These are phyloP conservation scores for Campaea margaritaria DNA, from an alignment of 2,888 invertebrate species.

Conservation along the genomic window DNA sequence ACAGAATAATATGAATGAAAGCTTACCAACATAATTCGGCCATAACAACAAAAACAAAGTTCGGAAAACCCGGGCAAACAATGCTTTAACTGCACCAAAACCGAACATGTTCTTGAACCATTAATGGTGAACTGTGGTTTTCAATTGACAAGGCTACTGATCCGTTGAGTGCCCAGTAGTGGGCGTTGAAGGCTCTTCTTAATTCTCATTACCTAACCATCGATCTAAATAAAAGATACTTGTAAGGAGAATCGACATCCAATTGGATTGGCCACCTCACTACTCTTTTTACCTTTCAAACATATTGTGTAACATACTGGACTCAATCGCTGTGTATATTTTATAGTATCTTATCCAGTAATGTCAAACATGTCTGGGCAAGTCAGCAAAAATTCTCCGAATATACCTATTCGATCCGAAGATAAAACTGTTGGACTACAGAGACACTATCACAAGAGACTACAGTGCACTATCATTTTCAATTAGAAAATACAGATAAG, in stretches of 20 bases:
- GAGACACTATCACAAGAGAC: no score
- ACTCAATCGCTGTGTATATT: no score
- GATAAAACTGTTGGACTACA: conserved; percentile 2
- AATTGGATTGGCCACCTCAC: no score
- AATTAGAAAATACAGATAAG: conserved; percentile 23
- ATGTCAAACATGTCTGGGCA: no score
- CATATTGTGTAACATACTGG: no score
- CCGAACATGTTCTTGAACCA: conserved; percentile 53
- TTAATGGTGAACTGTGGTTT: conserved; percentile 48
- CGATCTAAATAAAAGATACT: background rate
- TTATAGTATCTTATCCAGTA: no score
- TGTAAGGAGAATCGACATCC: background rate
- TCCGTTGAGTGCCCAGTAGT: conserved; percentile 37
- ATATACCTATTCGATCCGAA: no score
- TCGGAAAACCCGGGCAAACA: conserved; percentile 42
- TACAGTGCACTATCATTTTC: conserved; percentile 19
- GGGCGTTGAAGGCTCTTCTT: conserved; percentile 55
- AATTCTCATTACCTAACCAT: conserved; percentile 7
- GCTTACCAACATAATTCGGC: conserved; percentile 54
- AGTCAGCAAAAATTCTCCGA: no score
- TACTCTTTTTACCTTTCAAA: no score
- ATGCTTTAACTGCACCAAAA: conserved; percentile 40
- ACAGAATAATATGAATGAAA: conserved; percentile 19
- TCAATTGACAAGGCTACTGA: conserved; percentile 43
- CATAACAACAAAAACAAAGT: conserved; percentile 47